Conservation (phyloP, 2,888 invertebrate species). For the Apamea monoglypha region DNA sequence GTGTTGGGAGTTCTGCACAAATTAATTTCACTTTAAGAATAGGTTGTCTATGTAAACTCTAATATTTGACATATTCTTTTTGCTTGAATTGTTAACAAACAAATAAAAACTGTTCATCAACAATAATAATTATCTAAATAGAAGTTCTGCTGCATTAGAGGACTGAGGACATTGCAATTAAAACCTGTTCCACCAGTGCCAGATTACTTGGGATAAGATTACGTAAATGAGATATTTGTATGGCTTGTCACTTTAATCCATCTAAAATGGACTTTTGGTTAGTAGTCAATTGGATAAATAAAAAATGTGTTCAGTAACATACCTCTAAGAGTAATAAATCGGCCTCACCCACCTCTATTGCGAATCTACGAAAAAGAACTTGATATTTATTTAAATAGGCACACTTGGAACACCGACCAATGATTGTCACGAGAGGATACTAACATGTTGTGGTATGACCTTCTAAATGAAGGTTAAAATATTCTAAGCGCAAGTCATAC, state of each 20-base stretch:
- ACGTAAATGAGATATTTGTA: not conserved
- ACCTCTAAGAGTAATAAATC: slow-evolving; percentile 8
- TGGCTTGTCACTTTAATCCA: not conserved
- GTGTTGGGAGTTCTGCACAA: not conserved
- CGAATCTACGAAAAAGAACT: slow-evolving; percentile 7
- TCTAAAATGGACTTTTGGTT: not conserved
- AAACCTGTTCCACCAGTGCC: not conserved
- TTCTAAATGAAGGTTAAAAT: slow-evolving; percentile 54
- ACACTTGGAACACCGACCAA: not conserved
- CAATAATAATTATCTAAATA: not conserved
- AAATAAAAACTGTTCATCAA: no score
- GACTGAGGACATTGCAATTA: not conserved
- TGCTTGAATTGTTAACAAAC: not conserved
- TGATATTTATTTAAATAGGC: slow-evolving; percentile 11
- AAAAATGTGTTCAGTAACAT: slow-evolving; percentile 5
- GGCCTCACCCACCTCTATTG: slow-evolving; percentile 15
- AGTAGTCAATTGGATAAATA: not conserved
- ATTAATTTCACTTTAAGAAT: not conserved
- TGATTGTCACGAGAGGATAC: slow-evolving; percentile 18
- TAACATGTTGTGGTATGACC: slow-evolving; percentile 51
- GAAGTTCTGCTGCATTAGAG: not conserved
- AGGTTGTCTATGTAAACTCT: not conserved
- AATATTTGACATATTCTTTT: not conserved
- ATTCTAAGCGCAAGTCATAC: slow-evolving; percentile 49
- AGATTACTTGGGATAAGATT: not conserved